Percentiles rank a stretch among this genome's conserved stretches.
Evolutionary conservation across 2,888 invertebrate species (phyloP).

Genomic region (Poecilobothrus nobilitatus): DNA sequence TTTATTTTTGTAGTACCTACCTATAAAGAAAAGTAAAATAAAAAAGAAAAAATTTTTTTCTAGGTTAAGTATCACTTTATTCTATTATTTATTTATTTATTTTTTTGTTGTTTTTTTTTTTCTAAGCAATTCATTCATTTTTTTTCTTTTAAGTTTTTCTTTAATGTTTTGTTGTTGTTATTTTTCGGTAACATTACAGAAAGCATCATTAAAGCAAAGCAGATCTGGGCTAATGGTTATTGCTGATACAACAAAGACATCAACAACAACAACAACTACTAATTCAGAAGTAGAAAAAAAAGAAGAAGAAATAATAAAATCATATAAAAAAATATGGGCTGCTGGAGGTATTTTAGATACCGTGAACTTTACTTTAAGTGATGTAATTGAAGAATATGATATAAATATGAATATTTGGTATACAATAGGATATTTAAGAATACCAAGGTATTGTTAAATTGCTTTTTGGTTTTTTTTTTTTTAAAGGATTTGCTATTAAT

Average conservation of each 20-base stretch:
- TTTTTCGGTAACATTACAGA: slow-evolving; percentile 20
- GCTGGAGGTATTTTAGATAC: slow-evolving; percentile 62
- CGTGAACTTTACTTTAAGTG: slow-evolving; percentile 46
- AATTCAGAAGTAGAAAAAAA: background rate
- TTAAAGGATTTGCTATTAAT: too few relatives aligned
- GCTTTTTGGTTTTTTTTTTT: too few relatives aligned
- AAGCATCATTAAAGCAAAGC: slow-evolving; percentile 28
- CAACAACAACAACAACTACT: background rate
- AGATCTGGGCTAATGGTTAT: slow-evolving; percentile 31
- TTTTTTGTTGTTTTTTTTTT: slow-evolving; percentile 18
- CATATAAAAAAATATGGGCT: slow-evolving; percentile 54
- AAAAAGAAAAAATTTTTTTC: background rate
- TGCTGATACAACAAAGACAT: slow-evolving; percentile 21
- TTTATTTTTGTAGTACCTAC: too few relatives aligned
- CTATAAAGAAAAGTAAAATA: too few relatives aligned
- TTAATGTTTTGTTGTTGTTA: background rate
- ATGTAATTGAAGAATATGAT: slow-evolving; percentile 57
- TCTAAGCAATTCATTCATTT: slow-evolving; percentile 12
- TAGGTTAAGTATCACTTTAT: slow-evolving; percentile 7
- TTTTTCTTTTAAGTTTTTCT: slow-evolving; percentile 8
- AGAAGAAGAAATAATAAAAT: background rate
- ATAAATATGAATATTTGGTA: slow-evolving; percentile 47
- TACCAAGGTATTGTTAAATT: slow-evolving; percentile 13
- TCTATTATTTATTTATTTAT: background rate
- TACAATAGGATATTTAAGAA: slow-evolving; percentile 14